A percentile compares a stretch with the other conserved stretches of the same genome.
Conservation (phyloP, 1,140 invertebrate genomes). For the Lycorma delicatula region DNA sequence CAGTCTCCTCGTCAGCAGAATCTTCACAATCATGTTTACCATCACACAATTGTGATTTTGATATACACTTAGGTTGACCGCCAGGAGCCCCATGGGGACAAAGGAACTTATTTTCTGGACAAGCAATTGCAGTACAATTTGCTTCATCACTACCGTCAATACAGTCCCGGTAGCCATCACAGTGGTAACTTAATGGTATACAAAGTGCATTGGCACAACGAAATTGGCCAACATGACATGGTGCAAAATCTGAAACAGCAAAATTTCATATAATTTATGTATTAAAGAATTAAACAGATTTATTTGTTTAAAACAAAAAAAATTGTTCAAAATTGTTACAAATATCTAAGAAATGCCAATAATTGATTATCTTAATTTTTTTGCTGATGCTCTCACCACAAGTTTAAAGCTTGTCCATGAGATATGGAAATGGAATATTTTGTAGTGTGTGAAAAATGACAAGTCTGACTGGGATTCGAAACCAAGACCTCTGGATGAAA, state of each 20-base stretch:
- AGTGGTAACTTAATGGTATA: slow-evolving; percentile 74
- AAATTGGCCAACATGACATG: slow-evolving; percentile 86
- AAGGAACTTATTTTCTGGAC: slow-evolving; percentile 85
- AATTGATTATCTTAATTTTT: no score
- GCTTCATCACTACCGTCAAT: slow-evolving; percentile 81
- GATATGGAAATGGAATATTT: no score
- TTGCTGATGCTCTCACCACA: no score
- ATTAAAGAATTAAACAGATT: no score
- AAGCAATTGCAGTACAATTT: slow-evolving; percentile 80
- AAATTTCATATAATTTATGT: no score
- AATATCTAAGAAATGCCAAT: no score
- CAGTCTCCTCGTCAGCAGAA: slow-evolving; percentile 78
- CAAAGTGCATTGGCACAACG: slow-evolving; percentile 88
- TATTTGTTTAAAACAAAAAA: no score
- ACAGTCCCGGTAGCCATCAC: slow-evolving; percentile 77
- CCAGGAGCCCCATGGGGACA: slow-evolving; percentile 66
- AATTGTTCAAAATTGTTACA: no score
- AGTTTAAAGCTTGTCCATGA: no score
- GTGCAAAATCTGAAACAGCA: slow-evolving; percentile 83
- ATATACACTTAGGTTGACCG: slow-evolving; percentile 76
- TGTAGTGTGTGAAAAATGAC: no score
- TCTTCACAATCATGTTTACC: slow-evolving; percentile 82
- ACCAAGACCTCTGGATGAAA: no score
- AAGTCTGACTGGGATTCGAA: no score
- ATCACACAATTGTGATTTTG: slow-evolving; percentile 80